phyloP scores from a whole-genome alignment of 2,113 vertebrate species.

The Narcine bancroftii region DNA sequence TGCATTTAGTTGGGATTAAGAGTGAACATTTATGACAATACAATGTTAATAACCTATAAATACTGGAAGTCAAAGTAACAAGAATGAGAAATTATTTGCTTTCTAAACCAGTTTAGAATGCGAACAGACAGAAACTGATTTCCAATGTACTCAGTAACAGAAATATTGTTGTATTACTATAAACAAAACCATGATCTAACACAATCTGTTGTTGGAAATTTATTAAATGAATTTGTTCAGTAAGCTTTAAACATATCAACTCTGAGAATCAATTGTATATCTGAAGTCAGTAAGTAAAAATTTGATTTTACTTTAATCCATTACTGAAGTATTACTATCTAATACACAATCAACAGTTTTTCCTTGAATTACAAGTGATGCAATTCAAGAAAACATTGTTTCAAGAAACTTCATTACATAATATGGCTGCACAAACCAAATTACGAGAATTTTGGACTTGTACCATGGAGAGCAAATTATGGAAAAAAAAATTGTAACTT shows the following conservation, averaged over 20 bases:
- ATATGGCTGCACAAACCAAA: too few relatives aligned
- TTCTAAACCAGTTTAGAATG: background rate
- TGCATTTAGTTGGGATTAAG: background rate
- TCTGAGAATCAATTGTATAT: background rate
- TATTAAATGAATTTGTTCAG: background rate
- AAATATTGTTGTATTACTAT: background rate
- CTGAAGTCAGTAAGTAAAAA: background rate
- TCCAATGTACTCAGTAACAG: background rate
- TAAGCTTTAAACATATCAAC: background rate
- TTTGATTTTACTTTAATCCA: background rate
- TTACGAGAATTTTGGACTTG: too few relatives aligned
- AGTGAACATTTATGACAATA: background rate
- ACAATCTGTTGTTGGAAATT: background rate
- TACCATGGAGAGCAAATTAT: too few relatives aligned
- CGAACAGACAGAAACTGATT: background rate
- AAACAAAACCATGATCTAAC: background rate
- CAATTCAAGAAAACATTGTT: too few relatives aligned
- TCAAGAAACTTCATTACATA: too few relatives aligned
- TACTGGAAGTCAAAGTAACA: background rate
- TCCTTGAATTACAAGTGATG: too few relatives aligned
- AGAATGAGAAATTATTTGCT: background rate
- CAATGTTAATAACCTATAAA: background rate
- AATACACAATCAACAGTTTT: background rate
- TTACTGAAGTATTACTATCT: background rate
- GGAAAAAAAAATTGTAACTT: too few relatives aligned